Base-by-base conservation (phyloP, 1,140 invertebrate genomes). In the Heliconius eleuchia region DNA sequence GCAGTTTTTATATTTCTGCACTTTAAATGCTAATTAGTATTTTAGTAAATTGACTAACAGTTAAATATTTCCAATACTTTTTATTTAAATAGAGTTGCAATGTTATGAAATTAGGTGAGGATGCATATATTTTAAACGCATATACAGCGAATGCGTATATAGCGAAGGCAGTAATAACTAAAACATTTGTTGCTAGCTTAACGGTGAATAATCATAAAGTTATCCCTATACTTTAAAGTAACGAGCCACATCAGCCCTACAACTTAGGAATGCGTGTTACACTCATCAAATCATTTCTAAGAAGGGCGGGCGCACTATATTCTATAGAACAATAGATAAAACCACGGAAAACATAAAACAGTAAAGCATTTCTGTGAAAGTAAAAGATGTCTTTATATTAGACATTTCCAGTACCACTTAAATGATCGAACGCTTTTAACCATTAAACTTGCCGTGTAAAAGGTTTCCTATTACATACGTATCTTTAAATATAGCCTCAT, bases 121-220 rank as follows among this genome's bases (percentile, higher is more conserved):
- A 52, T 52, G 18, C 16, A 19, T 52, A 18, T 52, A 52, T 52
- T 52, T 52, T 18, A 2, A 52, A 52, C 50, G 1, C 23, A 23
- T 52, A 18, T 19, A 18, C 19, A 1, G 18, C 18, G 5, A 18
- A 19, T 0, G 50, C 18, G 1, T 52, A 18, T 19, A 18, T 52
- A 1, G 18, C 18, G 5, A 18, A 19, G 0, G 50, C 18, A 52
- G 18, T 52, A 52, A 7, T 52, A 19, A 18, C 3, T 57, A 2
- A 57, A 57, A 57, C 23, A 57, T 57, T 57, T 57, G 7, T 23
- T n/a, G 55, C 55, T 66, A 16, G 23, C 27, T 74, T 89, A 88
- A 92, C 86, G 88, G 87, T 79, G 76, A 71, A 60, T 79, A 84
- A 88, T 91, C 89, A 89, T 89, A 89, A 87, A 83, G 82, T 80